Conservation (phyloP, 2,113 vertebrate genomes). For the Leucoraja erinaceus region DNA sequence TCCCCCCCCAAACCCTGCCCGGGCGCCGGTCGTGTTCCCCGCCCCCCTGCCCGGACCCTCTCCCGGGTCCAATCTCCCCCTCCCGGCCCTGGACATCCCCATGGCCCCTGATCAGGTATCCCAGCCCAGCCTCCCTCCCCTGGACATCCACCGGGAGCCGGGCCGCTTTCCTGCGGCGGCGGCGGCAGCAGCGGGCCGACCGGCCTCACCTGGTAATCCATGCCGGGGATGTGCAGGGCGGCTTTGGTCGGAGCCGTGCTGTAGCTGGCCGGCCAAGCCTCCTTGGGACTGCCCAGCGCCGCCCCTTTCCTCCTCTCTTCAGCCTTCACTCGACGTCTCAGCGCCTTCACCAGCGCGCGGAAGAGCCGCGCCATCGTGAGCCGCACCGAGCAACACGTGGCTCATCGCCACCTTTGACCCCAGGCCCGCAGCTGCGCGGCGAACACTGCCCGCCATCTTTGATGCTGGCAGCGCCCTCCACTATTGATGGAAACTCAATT, state of each 20-base stretch:
- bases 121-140: background rate
- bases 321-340: conserved; percentile 40
- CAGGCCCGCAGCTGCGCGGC: background rate
- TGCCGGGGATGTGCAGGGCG: conserved; percentile 52
- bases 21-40: no score
- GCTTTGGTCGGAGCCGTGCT: conserved; percentile 57
- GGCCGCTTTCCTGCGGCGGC: background rate
- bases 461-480: no score
- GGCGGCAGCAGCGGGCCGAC: background rate
- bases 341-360: conserved; percentile 41
- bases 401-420: background rate
- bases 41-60: no score
- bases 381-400: background rate
- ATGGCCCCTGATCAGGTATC: no score
- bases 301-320: conserved; percentile 41
- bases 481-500: no score
- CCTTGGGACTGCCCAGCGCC: background rate
- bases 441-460: background rate
- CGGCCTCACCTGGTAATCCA: conserved; percentile 77
- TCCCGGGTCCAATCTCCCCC: no score
- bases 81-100: no score
- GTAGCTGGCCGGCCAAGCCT: conserved; percentile 38
- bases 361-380: conserved; percentile 46
- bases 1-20: no score
- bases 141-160: background rate